phyloP scores from a whole-genome alignment of 2,797 vertebrate genomes.

The Helostoma temminkii region DNA sequence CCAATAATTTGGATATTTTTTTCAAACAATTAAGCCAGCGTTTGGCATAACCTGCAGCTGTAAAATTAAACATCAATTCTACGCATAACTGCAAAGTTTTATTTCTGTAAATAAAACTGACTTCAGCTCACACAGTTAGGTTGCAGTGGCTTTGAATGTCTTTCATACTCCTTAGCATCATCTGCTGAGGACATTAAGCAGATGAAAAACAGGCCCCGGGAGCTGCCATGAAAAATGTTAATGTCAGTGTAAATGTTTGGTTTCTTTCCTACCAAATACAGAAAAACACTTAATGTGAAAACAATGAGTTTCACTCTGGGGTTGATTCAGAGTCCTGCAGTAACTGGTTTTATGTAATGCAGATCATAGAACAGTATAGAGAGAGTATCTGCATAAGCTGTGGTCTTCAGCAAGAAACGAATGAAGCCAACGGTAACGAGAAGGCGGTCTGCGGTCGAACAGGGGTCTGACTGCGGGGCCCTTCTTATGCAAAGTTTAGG shows the following conservation, averaged over 20 bases:
- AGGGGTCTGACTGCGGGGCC: no score
- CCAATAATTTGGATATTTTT: neutral
- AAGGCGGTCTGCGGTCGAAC: no score
- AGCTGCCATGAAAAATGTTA: neutral
- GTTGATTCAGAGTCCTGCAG: no score
- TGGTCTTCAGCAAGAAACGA: no score
- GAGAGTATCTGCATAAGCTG: no score
- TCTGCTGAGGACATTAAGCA: conserved; percentile 28
- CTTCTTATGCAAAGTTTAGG: neutral
- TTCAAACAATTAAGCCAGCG: neutral
- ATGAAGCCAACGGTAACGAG: no score
- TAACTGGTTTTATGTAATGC: no score
- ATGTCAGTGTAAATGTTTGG: no score
- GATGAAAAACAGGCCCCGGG: neutral
- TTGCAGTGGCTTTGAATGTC: no score
- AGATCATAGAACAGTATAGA: no score
- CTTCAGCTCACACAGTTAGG: no score
- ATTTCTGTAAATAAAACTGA: neutral
- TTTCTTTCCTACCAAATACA: neutral
- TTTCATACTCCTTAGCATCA: conserved; percentile 8
- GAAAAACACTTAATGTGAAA: neutral
- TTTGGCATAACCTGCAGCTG: neutral
- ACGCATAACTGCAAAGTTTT: neutral
- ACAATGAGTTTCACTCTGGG: conserved; percentile 2
- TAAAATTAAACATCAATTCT: neutral